Evolutionary conservation across 2,888 invertebrate genomes (phyloP).

Genomic region (Uropetala carovei): DNA sequence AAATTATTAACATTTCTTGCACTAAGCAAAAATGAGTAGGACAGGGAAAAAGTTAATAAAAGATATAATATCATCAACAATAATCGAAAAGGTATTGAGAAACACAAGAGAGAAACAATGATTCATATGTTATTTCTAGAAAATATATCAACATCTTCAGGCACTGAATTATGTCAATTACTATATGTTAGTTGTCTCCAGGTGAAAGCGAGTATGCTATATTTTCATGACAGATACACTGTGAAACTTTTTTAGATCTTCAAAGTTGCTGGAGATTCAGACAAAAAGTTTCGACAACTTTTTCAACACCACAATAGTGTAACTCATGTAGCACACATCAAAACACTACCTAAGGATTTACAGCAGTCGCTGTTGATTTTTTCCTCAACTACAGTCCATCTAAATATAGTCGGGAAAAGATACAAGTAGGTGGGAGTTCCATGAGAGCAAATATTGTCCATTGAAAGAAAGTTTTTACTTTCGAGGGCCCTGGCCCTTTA

Average conservation of each 20-base stretch:
- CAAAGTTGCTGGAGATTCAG: constrained; percentile 58
- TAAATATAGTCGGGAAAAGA: constrained; percentile 44
- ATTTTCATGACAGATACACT: constrained; percentile 49
- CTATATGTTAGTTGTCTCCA: constrained; percentile 40
- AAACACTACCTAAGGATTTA: constrained; percentile 49
- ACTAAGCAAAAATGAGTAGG: constrained; percentile 44
- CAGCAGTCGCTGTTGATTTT: constrained; percentile 57
- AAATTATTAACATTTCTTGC: constrained; percentile 37
- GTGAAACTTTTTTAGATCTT: constrained; percentile 37
- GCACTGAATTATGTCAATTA: constrained; percentile 52
- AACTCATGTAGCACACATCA: constrained; percentile 58
- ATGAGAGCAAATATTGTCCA: constrained; percentile 55
- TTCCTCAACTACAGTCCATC: constrained; percentile 53
- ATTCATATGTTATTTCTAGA: constrained; percentile 2
- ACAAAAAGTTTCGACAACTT: constrained; percentile 43
- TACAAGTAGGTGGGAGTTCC: constrained; percentile 29
- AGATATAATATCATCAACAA: constrained; percentile 48
- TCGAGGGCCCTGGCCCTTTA: constrained; percentile 63
- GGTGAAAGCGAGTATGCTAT: constrained; percentile 40
- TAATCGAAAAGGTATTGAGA: constrained; percentile 37
- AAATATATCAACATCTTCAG: constrained; percentile 59
- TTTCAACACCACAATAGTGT: constrained; percentile 39
- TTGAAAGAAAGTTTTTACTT: constrained; percentile 60
- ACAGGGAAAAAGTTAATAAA: constrained; percentile 46
- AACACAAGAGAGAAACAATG: constrained; percentile 60